A percentile compares a stretch with the other conserved stretches of the same genome.
phyloP scores from a whole-genome alignment of 1,140 invertebrate genomes.

The Cepaea nemoralis region DNA sequence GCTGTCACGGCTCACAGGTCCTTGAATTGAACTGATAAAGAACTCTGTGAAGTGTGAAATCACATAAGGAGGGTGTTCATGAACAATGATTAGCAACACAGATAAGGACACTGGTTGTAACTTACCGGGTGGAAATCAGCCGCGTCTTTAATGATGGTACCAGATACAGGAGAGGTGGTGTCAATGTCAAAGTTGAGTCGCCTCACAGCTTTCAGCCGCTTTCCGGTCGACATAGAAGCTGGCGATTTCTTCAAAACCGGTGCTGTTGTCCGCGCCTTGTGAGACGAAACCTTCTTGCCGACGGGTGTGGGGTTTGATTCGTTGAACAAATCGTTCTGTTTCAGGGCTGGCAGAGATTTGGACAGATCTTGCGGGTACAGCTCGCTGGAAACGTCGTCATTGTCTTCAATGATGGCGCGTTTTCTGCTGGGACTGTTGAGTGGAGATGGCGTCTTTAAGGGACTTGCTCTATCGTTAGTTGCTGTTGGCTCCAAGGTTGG shows the following conservation, averaged over 20 bases:
- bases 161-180: slow-evolving; percentile 96
- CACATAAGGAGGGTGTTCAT: too few relatives aligned
- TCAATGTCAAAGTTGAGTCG: slow-evolving; percentile 88
- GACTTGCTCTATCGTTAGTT: neutral
- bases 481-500: neutral
- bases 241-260: neutral
- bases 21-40: too few relatives aligned
- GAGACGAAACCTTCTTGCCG: neutral
- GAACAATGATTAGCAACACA: too few relatives aligned
- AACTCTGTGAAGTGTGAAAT: too few relatives aligned
- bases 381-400: neutral
- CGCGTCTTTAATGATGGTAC: slow-evolving; percentile 87
- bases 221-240: too few relatives aligned
- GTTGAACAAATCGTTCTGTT: neutral
- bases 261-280: neutral
- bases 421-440: neutral
- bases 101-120: too few relatives aligned
- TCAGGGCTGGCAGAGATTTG: neutral
- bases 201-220: slow-evolving; percentile 80
- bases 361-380: neutral
- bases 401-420: neutral
- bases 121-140: slow-evolving; percentile 60
- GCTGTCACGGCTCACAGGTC: too few relatives aligned
- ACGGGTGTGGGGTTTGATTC: neutral
- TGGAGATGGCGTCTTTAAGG: neutral